These are phyloP conservation scores for Poeciliopsis turrubarensis DNA, from an alignment of 2,113 vertebrate species.

Conservation along the genomic window DNA sequence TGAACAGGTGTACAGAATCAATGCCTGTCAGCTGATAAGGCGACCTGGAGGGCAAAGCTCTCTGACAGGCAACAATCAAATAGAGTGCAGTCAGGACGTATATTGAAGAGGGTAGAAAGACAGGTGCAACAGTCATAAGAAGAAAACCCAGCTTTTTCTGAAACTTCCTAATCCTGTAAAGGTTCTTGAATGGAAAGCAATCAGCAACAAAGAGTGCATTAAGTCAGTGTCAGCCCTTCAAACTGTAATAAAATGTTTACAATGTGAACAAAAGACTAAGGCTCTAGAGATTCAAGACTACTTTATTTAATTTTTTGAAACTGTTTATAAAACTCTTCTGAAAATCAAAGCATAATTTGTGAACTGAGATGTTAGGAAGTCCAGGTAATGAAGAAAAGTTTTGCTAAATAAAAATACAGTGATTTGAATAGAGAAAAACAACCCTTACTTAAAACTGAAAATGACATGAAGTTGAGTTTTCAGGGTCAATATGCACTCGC, in stretches of 20 bases:
- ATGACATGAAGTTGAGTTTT: background rate
- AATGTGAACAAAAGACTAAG: background rate
- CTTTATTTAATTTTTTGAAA: no score
- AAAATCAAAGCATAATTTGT: no score
- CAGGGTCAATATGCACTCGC: background rate
- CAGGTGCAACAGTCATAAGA: background rate
- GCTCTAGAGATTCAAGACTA: no score
- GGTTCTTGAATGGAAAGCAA: background rate
- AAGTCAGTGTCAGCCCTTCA: background rate
- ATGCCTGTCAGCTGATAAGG: slow-evolving; percentile 50
- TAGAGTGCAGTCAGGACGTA: slow-evolving; percentile 17
- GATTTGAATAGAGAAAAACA: background rate
- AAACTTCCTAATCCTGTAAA: background rate
- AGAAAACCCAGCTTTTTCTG: background rate
- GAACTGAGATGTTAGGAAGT: no score
- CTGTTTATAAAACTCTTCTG: no score
- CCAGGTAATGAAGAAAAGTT: no score
- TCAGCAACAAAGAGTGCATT: no score
- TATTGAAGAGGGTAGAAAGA: background rate
- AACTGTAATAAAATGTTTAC: background rate
- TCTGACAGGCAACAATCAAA: slow-evolving; percentile 32
- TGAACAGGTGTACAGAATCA: slow-evolving; percentile 53
- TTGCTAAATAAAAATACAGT: background rate
- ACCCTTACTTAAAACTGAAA: background rate
- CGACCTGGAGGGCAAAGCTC: slow-evolving; percentile 16